Conservation (phyloP, 2,888 invertebrate species). For the Bombyx huttoni region DNA sequence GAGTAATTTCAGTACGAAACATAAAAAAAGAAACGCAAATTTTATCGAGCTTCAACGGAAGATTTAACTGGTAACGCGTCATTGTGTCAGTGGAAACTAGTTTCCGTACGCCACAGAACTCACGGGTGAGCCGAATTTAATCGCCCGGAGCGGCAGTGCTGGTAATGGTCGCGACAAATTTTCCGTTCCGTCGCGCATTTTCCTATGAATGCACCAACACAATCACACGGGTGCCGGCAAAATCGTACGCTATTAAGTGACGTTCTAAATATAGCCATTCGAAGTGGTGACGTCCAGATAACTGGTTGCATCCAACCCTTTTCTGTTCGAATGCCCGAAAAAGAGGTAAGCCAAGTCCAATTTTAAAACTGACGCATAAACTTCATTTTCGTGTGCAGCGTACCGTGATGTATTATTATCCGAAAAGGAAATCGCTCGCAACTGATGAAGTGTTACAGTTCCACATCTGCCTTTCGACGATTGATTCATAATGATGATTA, state of each 20-base stretch:
- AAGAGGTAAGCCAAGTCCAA: conserved; percentile 11
- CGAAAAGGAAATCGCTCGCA: conserved; percentile 24
- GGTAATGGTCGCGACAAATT: conserved; percentile 65
- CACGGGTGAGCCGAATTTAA: conserved; percentile 55
- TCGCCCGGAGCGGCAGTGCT: conserved; percentile 59
- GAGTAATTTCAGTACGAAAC: neutral
- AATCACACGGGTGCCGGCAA: conserved; percentile 61
- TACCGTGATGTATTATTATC: neutral
- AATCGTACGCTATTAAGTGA: conserved; percentile 67
- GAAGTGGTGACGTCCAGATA: conserved; percentile 42
- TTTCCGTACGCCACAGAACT: conserved; percentile 15
- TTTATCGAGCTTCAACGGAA: neutral
- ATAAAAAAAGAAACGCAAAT: neutral
- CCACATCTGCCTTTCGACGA: conserved; percentile 38
- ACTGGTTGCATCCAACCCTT: conserved; percentile 43
- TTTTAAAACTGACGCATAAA: conserved; percentile 12
- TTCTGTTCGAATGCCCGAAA: conserved; percentile 21
- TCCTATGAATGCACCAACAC: conserved; percentile 65
- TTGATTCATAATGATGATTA: conserved; percentile 24
- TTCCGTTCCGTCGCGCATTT: conserved; percentile 66
- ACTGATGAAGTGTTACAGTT: conserved; percentile 57
- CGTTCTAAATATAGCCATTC: conserved; percentile 63
- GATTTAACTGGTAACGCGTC: neutral
- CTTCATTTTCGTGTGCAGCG: conserved; percentile 8
- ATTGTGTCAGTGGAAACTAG: neutral